These are phyloP conservation scores for Apamea monoglypha DNA, from an alignment of 2,888 invertebrate species.

Conservation along the genomic window DNA sequence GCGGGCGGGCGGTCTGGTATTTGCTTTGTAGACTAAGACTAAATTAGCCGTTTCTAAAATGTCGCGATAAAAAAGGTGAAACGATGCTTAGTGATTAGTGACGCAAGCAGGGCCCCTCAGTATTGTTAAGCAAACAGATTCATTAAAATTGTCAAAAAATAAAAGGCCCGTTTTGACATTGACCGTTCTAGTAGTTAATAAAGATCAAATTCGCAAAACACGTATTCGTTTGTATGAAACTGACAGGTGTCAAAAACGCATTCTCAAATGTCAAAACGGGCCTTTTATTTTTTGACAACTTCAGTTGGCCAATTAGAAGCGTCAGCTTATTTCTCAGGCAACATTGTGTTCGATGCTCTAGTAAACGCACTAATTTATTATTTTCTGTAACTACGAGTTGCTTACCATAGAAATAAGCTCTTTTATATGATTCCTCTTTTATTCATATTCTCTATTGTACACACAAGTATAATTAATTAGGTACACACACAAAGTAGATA, in stretches of 20 bases:
- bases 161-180: too few species aligned
- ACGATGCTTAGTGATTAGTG: neutral
- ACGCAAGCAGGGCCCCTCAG: too few species aligned
- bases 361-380: neutral
- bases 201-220: too few species aligned
- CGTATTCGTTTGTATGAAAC: too few species aligned
- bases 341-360: constrained; percentile 1
- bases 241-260: too few species aligned
- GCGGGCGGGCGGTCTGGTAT: too few species aligned
- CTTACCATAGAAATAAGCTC: neutral
- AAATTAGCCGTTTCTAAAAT: too few species aligned
- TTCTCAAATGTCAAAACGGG: too few species aligned
- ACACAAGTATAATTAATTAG: neutral
- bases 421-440: neutral
- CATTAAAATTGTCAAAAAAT: too few species aligned
- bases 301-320: constrained; percentile 6
- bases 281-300: too few species aligned
- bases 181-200: too few species aligned
- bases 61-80: neutral
- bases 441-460: neutral
- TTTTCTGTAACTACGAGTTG: neutral
- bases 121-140: neutral
- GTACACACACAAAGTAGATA: neutral
- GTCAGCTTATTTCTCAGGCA: neutral
- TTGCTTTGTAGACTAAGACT: too few species aligned